Conservation (phyloP, 1,140 invertebrate genomes). For the Drosophila trapezifrons region DNA sequence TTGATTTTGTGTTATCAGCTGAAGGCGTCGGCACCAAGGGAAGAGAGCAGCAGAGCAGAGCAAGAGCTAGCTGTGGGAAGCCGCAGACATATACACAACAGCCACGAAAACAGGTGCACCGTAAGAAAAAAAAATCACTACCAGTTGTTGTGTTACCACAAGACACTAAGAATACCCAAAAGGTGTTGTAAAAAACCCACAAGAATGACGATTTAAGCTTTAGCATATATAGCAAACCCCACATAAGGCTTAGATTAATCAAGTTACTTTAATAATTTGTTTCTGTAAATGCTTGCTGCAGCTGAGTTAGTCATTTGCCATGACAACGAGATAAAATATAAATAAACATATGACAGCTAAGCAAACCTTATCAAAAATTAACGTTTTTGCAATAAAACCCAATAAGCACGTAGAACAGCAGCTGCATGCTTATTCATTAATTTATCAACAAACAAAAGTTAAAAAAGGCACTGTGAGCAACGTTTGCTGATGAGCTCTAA, state of each 20-base stretch:
- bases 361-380: slow-evolving; percentile 6
- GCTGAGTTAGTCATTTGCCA: background rate
- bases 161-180: background rate
- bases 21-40: slow-evolving; percentile 26
- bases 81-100: slow-evolving; percentile 48
- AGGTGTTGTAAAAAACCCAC: background rate
- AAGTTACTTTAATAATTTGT: no score
- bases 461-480: no score
- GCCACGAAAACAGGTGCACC: slow-evolving; percentile 42
- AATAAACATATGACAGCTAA: background rate
- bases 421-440: slow-evolving; percentile 9
- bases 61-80: slow-evolving; percentile 17
- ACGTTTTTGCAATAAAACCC: background rate
- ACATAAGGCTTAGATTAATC: no score
- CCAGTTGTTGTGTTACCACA: background rate
- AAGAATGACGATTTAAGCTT: no score
- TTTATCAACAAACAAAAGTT: slow-evolving; percentile 2
- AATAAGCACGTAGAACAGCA: background rate
- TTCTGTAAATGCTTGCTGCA: background rate
- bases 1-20: slow-evolving; percentile 73
- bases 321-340: background rate
- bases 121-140: slow-evolving; percentile 11
- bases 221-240: no score
- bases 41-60: slow-evolving; percentile 3
- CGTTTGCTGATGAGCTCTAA: no score